Percentiles rank a stretch among this genome's conserved stretches.
phyloP scores from a whole-genome alignment of 2,113 vertebrate genomes.

The Athene cunicularia region DNA sequence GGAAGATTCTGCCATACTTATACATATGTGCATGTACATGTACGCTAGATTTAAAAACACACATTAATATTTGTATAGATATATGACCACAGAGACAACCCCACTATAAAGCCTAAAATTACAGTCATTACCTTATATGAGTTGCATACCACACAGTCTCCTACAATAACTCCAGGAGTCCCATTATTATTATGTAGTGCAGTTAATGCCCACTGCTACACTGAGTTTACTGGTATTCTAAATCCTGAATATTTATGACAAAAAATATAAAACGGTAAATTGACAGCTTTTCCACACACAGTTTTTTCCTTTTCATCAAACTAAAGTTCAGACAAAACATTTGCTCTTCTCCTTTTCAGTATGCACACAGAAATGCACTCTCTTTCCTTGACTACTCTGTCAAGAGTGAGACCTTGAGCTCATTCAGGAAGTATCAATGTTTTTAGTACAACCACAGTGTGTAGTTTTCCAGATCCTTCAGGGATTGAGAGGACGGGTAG shows the following conservation, averaged over 20 bases:
- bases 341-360: not conserved
- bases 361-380: not conserved
- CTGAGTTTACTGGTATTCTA: not conserved
- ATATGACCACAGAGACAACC: not conserved
- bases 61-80: not conserved
- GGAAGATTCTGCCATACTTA: not conserved
- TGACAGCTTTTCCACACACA: not conserved
- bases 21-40: too few species aligned
- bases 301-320: not conserved
- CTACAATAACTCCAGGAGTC: not conserved
- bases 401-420: not conserved
- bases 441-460: not conserved
- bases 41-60: not conserved
- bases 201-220: not conserved
- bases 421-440: not conserved
- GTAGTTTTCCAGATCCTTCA: not conserved
- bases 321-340: not conserved
- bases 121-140: not conserved
- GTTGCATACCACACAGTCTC: not conserved
- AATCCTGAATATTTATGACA: not conserved
- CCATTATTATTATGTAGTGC: not conserved
- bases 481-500: not conserved
- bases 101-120: not conserved
- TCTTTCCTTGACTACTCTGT: not conserved
- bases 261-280: not conserved